These are phyloP conservation scores for Pollachius pollachius DNA, from an alignment of 2,113 vertebrate genomes.

Conservation along the genomic window DNA sequence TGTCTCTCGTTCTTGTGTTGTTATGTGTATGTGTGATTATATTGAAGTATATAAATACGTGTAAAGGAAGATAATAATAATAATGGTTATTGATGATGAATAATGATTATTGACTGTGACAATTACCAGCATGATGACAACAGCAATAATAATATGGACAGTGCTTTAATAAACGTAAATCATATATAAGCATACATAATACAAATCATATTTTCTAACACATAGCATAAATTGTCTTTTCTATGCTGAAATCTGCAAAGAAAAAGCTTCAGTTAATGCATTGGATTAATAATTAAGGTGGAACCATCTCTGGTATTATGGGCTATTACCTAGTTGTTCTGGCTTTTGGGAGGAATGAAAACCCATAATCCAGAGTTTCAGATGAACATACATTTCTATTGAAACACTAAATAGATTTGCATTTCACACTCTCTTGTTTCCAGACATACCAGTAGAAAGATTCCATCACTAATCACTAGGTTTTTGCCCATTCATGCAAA, in stretches of 20 bases:
- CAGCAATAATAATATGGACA: neutral
- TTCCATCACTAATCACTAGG: too few relatives aligned
- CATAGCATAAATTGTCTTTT: too few relatives aligned
- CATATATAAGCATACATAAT: too few relatives aligned
- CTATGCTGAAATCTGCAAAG: too few relatives aligned
- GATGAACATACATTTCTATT: neutral
- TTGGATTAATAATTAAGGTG: too few relatives aligned
- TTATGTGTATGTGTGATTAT: neutral
- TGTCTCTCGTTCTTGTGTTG: neutral
- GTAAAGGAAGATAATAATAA: neutral
- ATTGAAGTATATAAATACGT: neutral
- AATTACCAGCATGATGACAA: neutral
- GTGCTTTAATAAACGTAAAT: too few relatives aligned
- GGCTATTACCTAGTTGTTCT: neutral
- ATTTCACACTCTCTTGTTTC: neutral
- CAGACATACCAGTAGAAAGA: neutral
- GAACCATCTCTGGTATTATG: neutral
- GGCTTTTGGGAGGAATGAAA: neutral
- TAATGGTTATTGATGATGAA: too few relatives aligned
- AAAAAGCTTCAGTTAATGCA: too few relatives aligned
- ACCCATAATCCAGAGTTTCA: neutral
- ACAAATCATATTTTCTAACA: too few relatives aligned
- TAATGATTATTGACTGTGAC: too few relatives aligned
- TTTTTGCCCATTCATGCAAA: neutral
- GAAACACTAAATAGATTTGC: neutral